Evolutionary conservation across 2,888 invertebrate genomes (phyloP), one percentile per base, ranked within the genome.

Genomic region (Torymus texanus): DNA sequence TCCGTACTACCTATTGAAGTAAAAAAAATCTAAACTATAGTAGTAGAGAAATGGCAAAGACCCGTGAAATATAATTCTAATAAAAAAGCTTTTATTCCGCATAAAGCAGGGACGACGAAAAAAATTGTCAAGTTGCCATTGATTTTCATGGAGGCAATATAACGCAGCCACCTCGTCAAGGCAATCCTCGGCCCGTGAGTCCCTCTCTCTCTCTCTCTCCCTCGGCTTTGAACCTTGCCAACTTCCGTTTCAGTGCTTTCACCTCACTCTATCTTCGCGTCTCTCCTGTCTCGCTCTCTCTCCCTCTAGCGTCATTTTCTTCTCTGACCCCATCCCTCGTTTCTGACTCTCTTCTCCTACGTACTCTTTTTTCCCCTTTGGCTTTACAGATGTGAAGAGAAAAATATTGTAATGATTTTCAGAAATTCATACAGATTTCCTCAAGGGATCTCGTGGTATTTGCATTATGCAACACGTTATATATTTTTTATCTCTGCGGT

Each of bases 241-340:
- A 86, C 85, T 87, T 86, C 84, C 86, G 84, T 84, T 84, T 83
- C 85, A 81, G 83, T 81, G 83, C 82, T 86, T 86, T 85, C 84
- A 86, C 83, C 82, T 83, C 83, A 71, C 83, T 81, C 80, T 83
- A 71, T 83, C 82, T 78, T 68, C 62, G 81, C 82, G 82, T 84
- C 84, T 84, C 76, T 71, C 65, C 41, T 41, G 41, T 68, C 50
- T 78, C 51, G 58, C 62, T 18, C 21, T 70, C 41, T 61, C 66
- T 24, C 65, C 63, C n/a, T 50, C 66, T 24, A 21, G 18, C 16
- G 14, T 61, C 56, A 56, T 62, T 29, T 62, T 62, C 62, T 62
- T n/a, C 29, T 62, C 24, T 29, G 14, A 2, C 41, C 63, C 24
- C 50, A 10, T 14, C 24, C n/a, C 62, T 53, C 61, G 61, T n/a